Evolutionary conservation across 2,888 invertebrate genomes (phyloP).

Genomic region (Tachina fera): DNA sequence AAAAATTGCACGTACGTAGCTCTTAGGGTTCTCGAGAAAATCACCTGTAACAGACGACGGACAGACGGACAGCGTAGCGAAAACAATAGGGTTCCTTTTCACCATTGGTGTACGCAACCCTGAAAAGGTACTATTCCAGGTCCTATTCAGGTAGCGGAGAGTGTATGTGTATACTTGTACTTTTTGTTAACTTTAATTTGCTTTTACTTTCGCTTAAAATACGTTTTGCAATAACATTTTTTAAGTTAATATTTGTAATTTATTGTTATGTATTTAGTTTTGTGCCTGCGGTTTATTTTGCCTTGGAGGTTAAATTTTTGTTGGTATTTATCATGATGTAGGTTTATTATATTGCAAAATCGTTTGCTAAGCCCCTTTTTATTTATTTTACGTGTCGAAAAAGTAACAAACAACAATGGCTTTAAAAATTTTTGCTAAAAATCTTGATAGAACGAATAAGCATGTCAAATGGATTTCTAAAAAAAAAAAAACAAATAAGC

Average conservation of each 20-base stretch:
- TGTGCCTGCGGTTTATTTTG: constrained; percentile 54
- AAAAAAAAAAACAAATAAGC: constrained; percentile 28
- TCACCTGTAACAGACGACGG: too few relatives aligned
- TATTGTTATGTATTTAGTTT: constrained; percentile 52
- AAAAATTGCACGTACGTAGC: too few relatives aligned
- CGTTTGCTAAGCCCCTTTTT: constrained; percentile 2
- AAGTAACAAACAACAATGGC: constrained; percentile 44
- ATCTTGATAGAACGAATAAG: constrained; percentile 41
- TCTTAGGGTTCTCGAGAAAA: too few relatives aligned
- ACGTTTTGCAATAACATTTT: constrained; percentile 55
- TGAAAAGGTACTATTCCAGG: too few relatives aligned
- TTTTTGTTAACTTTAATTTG: constrained; percentile 28
- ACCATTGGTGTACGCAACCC: too few relatives aligned
- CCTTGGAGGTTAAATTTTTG: constrained; percentile 35
- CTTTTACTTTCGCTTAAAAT: constrained; percentile 64
- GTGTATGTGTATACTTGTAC: not conserved
- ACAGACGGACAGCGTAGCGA: too few relatives aligned
- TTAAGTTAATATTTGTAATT: constrained; percentile 57
- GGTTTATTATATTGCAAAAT: constrained; percentile 28
- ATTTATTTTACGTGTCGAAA: constrained; percentile 22
- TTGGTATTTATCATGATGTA: constrained; percentile 46
- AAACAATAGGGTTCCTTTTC: too few relatives aligned
- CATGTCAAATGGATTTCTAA: constrained; percentile 33
- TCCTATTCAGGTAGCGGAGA: too few relatives aligned
- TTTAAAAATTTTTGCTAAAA: constrained; percentile 21